Conservation (phyloP, 1,140 invertebrate genomes). For the Elymnias hypermnestra region DNA sequence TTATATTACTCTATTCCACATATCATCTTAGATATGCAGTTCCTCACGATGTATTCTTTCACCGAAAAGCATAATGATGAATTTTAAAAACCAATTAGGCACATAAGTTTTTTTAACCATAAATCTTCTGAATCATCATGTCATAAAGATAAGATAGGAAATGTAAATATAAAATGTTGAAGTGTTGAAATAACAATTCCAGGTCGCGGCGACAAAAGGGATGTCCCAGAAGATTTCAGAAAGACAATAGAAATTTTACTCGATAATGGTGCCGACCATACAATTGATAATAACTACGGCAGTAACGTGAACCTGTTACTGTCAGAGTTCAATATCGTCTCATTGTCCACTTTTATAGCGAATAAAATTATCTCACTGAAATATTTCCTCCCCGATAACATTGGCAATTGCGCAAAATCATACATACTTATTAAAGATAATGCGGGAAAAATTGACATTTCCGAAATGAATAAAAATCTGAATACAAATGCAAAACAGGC, state of each 20-base stretch:
- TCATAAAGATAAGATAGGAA: no score
- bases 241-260: slow-evolving; percentile 43
- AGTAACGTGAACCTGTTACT: slow-evolving; percentile 34
- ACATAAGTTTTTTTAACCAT: no score
- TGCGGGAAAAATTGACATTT: slow-evolving; percentile 23
- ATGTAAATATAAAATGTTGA: no score
- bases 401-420: slow-evolving; percentile 22
- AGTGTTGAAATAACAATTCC: no score
- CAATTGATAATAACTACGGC: slow-evolving; percentile 35
- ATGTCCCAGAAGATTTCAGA: slow-evolving; percentile 31
- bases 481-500: not conserved
- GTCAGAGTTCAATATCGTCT: slow-evolving; percentile 32
- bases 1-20: no score
- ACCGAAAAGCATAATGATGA: no score
- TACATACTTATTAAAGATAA: slow-evolving; percentile 40
- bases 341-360: slow-evolving; percentile 39
- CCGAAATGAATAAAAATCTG: not conserved
- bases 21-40: no score
- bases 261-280: slow-evolving; percentile 37
- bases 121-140: no score
- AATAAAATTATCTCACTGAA: slow-evolving; percentile 35
- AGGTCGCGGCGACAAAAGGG: slow-evolving; percentile 36
- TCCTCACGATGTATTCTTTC: no score
- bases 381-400: slow-evolving; percentile 13
- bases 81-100: no score